Evolutionary conservation across 2,797 vertebrate genomes (phyloP).

Genomic region (Melanogrammus aeglefinus): DNA sequence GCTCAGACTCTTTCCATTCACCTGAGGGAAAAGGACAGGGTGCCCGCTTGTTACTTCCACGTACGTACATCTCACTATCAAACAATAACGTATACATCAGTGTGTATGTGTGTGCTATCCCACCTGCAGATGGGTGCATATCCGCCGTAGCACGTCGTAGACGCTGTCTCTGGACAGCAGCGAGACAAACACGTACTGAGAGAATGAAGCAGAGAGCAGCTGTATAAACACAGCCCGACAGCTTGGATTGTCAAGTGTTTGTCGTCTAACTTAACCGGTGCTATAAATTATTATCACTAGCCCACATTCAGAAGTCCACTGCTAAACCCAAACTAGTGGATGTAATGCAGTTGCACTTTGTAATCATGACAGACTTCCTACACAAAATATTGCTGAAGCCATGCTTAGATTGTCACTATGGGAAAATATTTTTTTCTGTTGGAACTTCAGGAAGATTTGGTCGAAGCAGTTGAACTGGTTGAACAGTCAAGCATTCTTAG

Average conservation of each 20-base stretch:
- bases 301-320: not conserved
- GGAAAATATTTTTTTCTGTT: not conserved
- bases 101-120: constrained; percentile 14
- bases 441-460: not conserved
- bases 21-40: constrained; percentile 53
- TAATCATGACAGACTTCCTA: not conserved
- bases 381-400: not conserved
- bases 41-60: constrained; percentile 5
- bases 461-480: not conserved
- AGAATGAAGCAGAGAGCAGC: constrained; percentile 10
- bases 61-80: not conserved
- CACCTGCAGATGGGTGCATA: constrained; percentile 96
- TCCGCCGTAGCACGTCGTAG: constrained; percentile 87
- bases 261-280: not conserved
- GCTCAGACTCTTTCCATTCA: constrained; percentile 88
- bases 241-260: not conserved
- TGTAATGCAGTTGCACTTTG: not conserved
- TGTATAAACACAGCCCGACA: not conserved
- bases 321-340: not conserved
- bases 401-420: not conserved
- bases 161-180: constrained; percentile 93
- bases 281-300: not conserved
- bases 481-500: not conserved
- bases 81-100: not conserved
- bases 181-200: constrained; percentile 92